Evolutionary conservation across 1,140 invertebrate genomes (phyloP).

Genomic region (Thaumatotibia leucotreta): DNA sequence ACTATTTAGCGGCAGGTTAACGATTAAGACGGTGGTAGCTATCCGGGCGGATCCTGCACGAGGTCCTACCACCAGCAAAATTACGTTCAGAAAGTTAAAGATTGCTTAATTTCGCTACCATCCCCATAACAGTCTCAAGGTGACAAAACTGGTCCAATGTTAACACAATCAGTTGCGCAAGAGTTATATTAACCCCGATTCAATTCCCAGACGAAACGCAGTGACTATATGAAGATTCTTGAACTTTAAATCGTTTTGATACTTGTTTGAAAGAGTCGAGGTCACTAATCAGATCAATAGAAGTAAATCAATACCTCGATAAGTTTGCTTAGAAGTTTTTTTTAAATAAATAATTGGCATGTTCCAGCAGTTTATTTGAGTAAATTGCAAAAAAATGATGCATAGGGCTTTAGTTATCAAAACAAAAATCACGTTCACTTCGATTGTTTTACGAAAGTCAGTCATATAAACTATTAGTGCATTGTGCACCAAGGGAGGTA

Average conservation of each 20-base stretch:
- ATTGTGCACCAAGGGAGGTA: no score
- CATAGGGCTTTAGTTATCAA: no score
- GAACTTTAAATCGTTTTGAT: background rate
- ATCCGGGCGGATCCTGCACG: no score
- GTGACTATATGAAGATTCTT: background rate
- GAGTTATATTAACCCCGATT: background rate
- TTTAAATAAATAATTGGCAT: background rate
- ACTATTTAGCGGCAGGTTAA: no score
- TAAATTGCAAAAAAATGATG: no score
- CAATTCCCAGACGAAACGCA: background rate
- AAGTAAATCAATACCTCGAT: background rate
- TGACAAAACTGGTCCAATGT: constrained; percentile 1
- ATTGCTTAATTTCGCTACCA: background rate
- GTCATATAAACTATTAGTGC: no score
- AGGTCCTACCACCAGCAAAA: no score
- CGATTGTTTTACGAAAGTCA: no score
- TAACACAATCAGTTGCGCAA: background rate
- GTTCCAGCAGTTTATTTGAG: background rate
- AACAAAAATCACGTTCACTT: no score
- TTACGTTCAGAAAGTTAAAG: no score
- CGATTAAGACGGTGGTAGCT: no score
- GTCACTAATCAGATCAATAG: constrained; percentile 7
- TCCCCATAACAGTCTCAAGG: background rate
- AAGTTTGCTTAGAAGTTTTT: no score
- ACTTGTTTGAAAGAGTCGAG: background rate